Evolutionary conservation across 2,888 invertebrate species (phyloP).

Genomic region (Drosophila pseudotalamancana): DNA sequence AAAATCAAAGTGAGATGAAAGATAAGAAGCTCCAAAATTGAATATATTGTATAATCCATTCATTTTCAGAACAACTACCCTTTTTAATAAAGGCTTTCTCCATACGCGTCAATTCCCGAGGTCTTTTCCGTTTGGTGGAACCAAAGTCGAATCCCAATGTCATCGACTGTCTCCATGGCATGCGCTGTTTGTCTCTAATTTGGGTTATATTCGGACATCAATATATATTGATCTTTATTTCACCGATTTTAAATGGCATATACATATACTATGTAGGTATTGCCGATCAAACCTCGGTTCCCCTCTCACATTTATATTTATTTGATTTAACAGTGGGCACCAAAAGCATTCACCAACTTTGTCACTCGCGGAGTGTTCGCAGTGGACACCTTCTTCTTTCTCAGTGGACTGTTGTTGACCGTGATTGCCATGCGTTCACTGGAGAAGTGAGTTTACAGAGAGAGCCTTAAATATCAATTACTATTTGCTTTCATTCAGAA

Average conservation of each 20-base stretch:
- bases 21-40: not conserved
- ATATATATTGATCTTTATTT: not conserved
- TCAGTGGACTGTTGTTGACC: slow-evolving; percentile 86
- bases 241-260: slow-evolving; percentile 60
- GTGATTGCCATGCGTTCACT: slow-evolving; percentile 48
- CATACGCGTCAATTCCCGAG: slow-evolving; percentile 52
- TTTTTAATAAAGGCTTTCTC: slow-evolving; percentile 60
- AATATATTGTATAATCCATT: not conserved
- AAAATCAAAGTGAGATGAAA: slow-evolving; percentile 31
- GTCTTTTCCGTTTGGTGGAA: slow-evolving; percentile 48
- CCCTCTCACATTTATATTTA: not conserved
- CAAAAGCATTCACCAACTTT: slow-evolving; percentile 62
- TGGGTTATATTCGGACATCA: slow-evolving; percentile 81
- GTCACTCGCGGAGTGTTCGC: slow-evolving; percentile 84
- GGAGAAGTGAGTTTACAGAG: slow-evolving; percentile 56
- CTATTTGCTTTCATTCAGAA: not conserved
- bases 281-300: too few species aligned
- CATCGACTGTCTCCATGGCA: slow-evolving; percentile 82
- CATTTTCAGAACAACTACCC: slow-evolving; percentile 21
- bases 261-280: slow-evolving; percentile 28
- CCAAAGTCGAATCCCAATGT: slow-evolving; percentile 34
- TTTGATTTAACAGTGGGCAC: slow-evolving; percentile 58
- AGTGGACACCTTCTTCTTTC: slow-evolving; percentile 87
- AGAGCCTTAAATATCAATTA: not conserved
- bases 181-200: slow-evolving; percentile 83